Conservation (phyloP, 2,888 invertebrate genomes). For the Spilarctia lutea region DNA sequence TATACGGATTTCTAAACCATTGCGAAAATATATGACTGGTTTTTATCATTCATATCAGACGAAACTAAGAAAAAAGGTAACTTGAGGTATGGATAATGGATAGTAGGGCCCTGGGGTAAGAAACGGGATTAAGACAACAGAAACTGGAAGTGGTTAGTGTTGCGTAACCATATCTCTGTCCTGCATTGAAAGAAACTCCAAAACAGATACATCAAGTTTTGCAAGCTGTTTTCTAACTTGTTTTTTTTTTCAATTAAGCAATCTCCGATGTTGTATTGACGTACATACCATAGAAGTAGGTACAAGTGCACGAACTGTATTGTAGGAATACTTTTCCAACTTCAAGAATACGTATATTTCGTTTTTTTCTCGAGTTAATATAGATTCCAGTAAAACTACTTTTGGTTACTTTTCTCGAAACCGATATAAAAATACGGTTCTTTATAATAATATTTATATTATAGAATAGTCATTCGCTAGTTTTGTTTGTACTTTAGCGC, state of each 20-base stretch:
- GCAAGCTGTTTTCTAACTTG: not conserved
- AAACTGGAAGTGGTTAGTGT: not conserved
- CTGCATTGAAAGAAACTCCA: too few species aligned
- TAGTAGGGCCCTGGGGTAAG: too few species aligned
- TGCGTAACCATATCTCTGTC: too few species aligned
- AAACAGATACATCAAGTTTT: not conserved
- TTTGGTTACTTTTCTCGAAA: conserved; percentile 30
- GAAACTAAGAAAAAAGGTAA: not conserved
- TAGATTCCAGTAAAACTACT: conserved; percentile 11
- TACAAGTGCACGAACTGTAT: not conserved
- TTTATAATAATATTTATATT: conserved; percentile 51
- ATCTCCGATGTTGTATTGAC: too few species aligned
- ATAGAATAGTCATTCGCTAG: conserved; percentile 26
- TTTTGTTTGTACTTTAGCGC: conserved; percentile 27
- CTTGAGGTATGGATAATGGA: not conserved
- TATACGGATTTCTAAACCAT: not conserved
- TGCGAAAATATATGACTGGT: not conserved
- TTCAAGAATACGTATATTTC: not conserved
- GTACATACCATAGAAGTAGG: not conserved
- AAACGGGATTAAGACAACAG: not conserved
- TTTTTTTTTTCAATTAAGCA: not conserved
- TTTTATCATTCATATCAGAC: not conserved
- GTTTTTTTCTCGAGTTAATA: not conserved
- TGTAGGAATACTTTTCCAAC: not conserved
- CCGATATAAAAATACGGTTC: conserved; percentile 24